These are phyloP conservation scores for Microctenopoma lineatum DNA, from an alignment of 2,797 vertebrate genomes.

Conservation along the genomic window DNA sequence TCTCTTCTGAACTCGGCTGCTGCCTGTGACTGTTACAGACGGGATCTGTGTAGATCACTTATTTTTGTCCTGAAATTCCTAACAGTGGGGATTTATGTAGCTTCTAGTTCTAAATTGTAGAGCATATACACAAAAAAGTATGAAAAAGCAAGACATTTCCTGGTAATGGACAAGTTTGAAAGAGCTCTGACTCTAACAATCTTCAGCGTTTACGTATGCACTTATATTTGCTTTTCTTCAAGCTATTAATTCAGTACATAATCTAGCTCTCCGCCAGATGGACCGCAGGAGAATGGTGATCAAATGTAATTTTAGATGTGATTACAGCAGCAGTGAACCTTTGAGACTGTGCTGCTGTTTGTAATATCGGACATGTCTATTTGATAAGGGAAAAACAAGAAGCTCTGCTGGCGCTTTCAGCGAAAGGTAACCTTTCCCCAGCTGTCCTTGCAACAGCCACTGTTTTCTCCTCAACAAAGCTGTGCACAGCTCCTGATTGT, in stretches of 20 bases:
- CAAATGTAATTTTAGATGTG: conserved; percentile 43
- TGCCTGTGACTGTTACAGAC: neutral
- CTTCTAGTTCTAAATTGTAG: conserved; percentile 1
- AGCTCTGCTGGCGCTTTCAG: conserved; percentile 42
- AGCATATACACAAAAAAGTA: conserved; percentile 24
- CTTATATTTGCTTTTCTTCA: neutral
- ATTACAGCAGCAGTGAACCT: conserved; percentile 30
- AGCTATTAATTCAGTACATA: conserved; percentile 5
- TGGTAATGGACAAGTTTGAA: neutral
- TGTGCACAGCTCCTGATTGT: conserved; percentile 19
- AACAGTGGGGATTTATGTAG: neutral
- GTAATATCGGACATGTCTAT: conserved; percentile 42
- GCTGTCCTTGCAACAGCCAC: conserved; percentile 44
- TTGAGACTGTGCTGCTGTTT: conserved; percentile 24
- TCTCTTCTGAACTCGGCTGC: neutral
- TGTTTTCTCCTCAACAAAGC: conserved; percentile 32
- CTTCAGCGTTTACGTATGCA: neutral
- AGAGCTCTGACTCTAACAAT: neutral
- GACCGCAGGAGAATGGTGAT: conserved; percentile 29
- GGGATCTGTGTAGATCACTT: conserved; percentile 22
- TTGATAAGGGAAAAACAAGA: conserved; percentile 33
- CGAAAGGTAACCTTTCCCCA: conserved; percentile 48
- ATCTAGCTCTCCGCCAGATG: conserved; percentile 17
- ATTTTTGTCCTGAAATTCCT: neutral
- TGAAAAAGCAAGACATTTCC: neutral